Evolutionary conservation across 2,113 vertebrate species (phyloP), one percentile per base, ranked within the genome.

Genomic region (Anhinga anhinga): DNA sequence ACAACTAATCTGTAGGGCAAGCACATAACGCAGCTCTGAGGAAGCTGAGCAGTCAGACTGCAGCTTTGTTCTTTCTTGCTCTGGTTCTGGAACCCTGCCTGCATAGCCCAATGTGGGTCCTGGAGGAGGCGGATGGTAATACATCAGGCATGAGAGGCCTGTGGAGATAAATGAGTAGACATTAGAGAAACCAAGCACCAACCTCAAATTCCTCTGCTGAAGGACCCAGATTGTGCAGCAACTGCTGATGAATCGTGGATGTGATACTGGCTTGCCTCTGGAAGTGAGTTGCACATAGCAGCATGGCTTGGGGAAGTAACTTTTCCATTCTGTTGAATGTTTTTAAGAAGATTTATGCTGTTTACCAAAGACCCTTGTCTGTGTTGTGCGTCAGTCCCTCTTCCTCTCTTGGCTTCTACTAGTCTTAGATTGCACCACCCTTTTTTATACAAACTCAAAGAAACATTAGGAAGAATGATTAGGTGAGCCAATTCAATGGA

Each of bases 61-160:
- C 86, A 90, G 91, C 94, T 96, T 96, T 97, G 86, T 94, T 88
- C 87, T 34, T 45, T 26, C 62, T 90, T 95, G 74, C 86, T 82
- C 73, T 58, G 84, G n/a, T 25, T 27, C 96, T 96, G 96, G 89
- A 97, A 2, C 13, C n/a, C 62, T 95, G 96, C 94, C 95, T 94
- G 82, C 56, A 13, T 32, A 80, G 87, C 95, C 95, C 91, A 97
- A 44, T 95, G 93, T 82, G 74, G 91, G 91, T 90, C 45, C 91
- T 88, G 91, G 58, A 91, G 86, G 50, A 82, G 87, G 66, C 3
- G 49, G 42, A 20, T 40, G 22, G 53, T 55, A 67, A 59, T 36
- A 9, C 70, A 77, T 67, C 82, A 96, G 81, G 23, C 63, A 47
- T 38, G 38, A 90, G 93, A 42, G 59, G 82, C 61, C 53, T 92